phyloP scores from a whole-genome alignment of 1,140 invertebrate species.

The Drosophila baimaii region DNA sequence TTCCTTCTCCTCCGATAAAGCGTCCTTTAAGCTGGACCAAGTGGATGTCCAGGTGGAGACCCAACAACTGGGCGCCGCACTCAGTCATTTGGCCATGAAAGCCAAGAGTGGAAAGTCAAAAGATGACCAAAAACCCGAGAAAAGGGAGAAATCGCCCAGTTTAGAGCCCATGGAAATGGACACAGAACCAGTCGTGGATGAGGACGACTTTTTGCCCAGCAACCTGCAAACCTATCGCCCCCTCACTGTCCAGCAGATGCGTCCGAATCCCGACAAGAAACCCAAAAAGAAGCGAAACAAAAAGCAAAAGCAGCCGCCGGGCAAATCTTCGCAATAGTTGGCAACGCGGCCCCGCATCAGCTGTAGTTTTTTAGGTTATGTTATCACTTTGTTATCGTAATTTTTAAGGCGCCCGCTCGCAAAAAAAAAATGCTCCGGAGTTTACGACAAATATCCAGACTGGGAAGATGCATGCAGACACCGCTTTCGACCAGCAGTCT shows the following conservation, averaged over 20 bases:
- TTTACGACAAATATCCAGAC: conserved; percentile 48
- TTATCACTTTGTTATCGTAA: conserved; percentile 66
- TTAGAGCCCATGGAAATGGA: conserved; percentile 44
- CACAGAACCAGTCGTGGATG: neutral
- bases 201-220: conserved; percentile 57
- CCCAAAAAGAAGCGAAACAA: conserved; percentile 72
- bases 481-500: conserved; percentile 10
- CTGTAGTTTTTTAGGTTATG: conserved; percentile 72
- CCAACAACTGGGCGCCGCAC: conserved; percentile 41
- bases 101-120: neutral
- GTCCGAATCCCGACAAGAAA: conserved; percentile 69
- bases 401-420: conserved; percentile 46
- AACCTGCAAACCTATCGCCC: conserved; percentile 52
- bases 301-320: conserved; percentile 36
- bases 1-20: conserved; percentile 29
- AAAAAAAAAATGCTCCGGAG: conserved; percentile 55
- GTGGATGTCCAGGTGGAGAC: conserved; percentile 48
- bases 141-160: neutral
- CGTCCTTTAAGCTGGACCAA: conserved; percentile 15
- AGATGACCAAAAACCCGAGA: neutral
- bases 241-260: conserved; percentile 57
- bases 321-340: conserved; percentile 43
- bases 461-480: conserved; percentile 11
- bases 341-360: conserved; percentile 59
- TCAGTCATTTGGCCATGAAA: conserved; percentile 52